phyloP scores from a whole-genome alignment of 2,888 invertebrate species.

The Tryphoninae sp. region DNA sequence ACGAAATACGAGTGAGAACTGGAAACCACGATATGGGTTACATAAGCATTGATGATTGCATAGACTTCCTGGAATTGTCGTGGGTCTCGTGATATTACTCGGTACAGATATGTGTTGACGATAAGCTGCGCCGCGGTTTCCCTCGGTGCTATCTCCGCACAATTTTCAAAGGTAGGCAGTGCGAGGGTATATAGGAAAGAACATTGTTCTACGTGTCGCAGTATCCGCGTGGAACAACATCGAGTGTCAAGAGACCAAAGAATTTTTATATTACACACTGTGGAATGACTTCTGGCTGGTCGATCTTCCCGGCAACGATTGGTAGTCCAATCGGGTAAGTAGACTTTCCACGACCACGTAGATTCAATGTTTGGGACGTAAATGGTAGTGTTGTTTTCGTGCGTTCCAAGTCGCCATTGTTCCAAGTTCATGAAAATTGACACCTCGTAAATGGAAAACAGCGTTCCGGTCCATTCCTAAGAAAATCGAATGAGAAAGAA shows the following conservation, averaged over 20 bases:
- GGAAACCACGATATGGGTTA: background rate
- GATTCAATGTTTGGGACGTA: background rate
- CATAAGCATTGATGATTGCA: constrained; percentile 9
- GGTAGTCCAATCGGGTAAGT: constrained; percentile 3
- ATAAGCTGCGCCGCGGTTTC: constrained; percentile 50
- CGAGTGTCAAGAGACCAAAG: background rate
- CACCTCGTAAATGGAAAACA: too few relatives aligned
- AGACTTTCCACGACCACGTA: background rate
- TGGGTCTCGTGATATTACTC: constrained; percentile 20
- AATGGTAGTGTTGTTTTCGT: background rate
- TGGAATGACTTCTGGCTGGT: background rate
- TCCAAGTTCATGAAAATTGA: too few relatives aligned
- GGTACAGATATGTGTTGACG: constrained; percentile 27
- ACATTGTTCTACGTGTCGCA: constrained; percentile 36
- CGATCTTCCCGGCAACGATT: background rate
- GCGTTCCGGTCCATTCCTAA: too few relatives aligned
- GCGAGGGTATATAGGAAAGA: constrained; percentile 36
- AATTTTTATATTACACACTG: background rate
- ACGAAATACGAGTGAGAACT: too few relatives aligned
- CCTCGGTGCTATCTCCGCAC: constrained; percentile 10
- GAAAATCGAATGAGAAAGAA: too few relatives aligned
- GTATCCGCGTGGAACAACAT: constrained; percentile 39
- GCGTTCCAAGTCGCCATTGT: background rate
- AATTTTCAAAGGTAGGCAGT: constrained; percentile 12
- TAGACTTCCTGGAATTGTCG: constrained; percentile 21